These are phyloP conservation scores for Ametastegia equiseti DNA, from an alignment of 2,888 invertebrate species.

Conservation along the genomic window DNA sequence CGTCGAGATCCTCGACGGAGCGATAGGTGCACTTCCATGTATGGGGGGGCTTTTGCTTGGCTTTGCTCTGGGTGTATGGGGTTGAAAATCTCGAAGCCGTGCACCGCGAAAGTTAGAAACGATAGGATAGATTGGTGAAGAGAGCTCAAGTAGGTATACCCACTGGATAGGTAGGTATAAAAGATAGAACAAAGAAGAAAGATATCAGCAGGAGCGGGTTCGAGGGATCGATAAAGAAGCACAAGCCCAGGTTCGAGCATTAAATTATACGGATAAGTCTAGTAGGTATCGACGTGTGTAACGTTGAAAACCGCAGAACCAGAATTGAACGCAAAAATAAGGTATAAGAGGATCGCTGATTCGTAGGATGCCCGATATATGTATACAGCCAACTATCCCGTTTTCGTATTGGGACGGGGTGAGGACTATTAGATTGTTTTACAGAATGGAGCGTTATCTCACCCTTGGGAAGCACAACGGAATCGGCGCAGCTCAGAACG, in stretches of 20 bases:
- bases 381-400: too few species aligned
- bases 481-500: constrained; percentile 44
- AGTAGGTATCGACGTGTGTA: constrained; percentile 8
- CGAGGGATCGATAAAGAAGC: constrained; percentile 33
- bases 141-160: constrained; percentile 17
- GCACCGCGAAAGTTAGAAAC: background rate
- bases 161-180: background rate
- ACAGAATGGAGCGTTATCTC: constrained; percentile 58
- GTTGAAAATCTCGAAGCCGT: constrained; percentile 25
- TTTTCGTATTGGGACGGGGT: too few species aligned
- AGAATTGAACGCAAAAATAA: constrained; percentile 25
- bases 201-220: constrained; percentile 16
- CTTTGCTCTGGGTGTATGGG: background rate
- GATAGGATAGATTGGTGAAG: constrained; percentile 19
- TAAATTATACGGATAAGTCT: constrained; percentile 42
- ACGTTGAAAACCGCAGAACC: constrained; percentile 25
- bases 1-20: constrained; percentile 7
- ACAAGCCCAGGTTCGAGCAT: constrained; percentile 28
- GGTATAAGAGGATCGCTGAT: constrained; percentile 15
- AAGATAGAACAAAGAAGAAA: background rate
- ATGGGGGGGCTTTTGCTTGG: background rate
- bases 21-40: constrained; percentile 10
- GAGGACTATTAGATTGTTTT: constrained; percentile 59
- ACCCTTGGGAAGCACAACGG: constrained; percentile 43
- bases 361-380: background rate